Evolutionary conservation across 1,140 invertebrate species (phyloP), one percentile per base, ranked within the genome.

Genomic region (Hyphantria cunea): DNA sequence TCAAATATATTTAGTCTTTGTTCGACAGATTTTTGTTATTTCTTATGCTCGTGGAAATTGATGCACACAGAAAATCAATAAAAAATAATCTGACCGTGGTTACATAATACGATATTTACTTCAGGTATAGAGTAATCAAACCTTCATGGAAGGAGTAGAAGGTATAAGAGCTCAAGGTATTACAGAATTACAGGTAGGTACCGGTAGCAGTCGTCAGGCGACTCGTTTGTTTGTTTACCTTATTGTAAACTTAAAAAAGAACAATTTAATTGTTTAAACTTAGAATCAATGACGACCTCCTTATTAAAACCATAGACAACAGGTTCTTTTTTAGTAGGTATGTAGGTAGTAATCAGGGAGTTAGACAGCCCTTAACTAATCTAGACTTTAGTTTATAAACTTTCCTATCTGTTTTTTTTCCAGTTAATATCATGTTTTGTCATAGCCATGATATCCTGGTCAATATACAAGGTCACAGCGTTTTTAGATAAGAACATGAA

Each of bases 381-480:
- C 41, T 37, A 44, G 9, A 12, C 3, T 44, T 41, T 41, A 11
- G 6, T 44, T 44, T 13, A 44, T 44, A 3, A 6, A 44, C 12
- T 12, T 12, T 12, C 8, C 13, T 13, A 44, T 39, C n/a, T 10
- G 7, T 7, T 15, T 56, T 39, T 56, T 50, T 80, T 82, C 39
- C 79, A 89, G 86, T 10, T 82, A 11, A 53, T 68, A 10, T 78
- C 82, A 7, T 34, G 72, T 9, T 25, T 82, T 6, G 64, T 55
- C 1, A 15, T 86, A 7, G 50, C 64, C 0, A 50, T 53, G 6
- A 55, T 71, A 11, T 77, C 76, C 0, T 69, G 70, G 15, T 78
- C 76, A 1, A 68, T 86, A 4, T 86, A 80, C 68, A 78, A 50
- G 64, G 76, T 89, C 8, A 65, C 76, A 3, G 68, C 17, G 3